phyloP scores from a whole-genome alignment of 2,888 invertebrate genomes.

The Odontomyia ornata region DNA sequence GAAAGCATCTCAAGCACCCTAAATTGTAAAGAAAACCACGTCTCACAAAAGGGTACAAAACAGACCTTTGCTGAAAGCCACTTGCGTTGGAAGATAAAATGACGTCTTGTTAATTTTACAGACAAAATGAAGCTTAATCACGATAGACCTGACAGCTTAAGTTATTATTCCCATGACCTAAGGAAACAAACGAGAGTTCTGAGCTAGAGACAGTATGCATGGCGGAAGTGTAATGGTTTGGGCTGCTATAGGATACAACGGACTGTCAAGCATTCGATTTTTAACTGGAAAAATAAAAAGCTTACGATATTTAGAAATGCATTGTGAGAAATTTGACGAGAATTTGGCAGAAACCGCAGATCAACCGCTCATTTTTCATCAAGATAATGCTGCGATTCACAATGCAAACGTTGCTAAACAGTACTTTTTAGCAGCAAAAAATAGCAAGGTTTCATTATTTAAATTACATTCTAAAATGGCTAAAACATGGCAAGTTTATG shows the following conservation, averaged over 20 bases:
- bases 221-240: background rate
- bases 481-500: too few relatives aligned
- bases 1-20: background rate
- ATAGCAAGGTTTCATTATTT: background rate
- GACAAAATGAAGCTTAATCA: background rate
- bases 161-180: background rate
- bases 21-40: background rate
- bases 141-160: background rate
- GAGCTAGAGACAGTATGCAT: background rate
- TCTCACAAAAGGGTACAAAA: background rate
- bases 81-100: conserved; percentile 9
- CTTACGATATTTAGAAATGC: background rate
- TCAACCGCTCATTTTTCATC: background rate
- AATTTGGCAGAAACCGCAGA: background rate
- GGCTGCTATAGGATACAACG: background rate
- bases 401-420: background rate
- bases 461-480: too few relatives aligned
- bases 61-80: conserved; percentile 2
- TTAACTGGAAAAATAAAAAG: background rate
- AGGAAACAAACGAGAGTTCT: background rate
- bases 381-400: conserved; percentile 13
- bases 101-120: background rate
- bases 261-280: background rate
- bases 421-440: conserved; percentile 9
- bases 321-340: background rate